Evolutionary conservation across 2,113 vertebrate species (phyloP), one percentile per base, ranked within the genome.

Genomic region (Malaclemys terrapin): DNA sequence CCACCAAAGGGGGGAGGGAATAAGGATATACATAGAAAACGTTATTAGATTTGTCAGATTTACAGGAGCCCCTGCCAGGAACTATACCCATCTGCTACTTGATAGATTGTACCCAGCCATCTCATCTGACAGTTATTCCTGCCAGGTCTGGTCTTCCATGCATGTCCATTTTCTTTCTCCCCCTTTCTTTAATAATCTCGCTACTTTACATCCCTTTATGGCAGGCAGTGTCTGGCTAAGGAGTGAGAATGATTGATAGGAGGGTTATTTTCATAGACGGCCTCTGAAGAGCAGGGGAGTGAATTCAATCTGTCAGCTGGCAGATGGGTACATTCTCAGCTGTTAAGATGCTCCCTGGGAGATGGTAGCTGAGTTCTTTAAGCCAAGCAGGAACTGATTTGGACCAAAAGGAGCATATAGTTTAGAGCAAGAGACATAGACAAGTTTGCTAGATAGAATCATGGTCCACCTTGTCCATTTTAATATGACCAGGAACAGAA

Each of bases 291-390:
- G 97, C 98, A 97, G 98, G 97, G 96, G 97, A 95, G 95, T 98
- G 97, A 98, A 95, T 97, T 95, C 92, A 98, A 98, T 97, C 97
- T 97, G 96, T 89, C 56, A 88, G 94, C 96, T 98, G 98, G 98
- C 98, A 98, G 98, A 91, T 89, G 16, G 88, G 91, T 95, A 95
- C 98, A 98, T 98, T 98, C 98, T 98, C 99, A 99, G 98, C 99
- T 99, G 99, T 98, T 97, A 94, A 93, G 87, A 94, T 90, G 80
- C 91, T 97, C 97, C 95, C 92, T 93, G 80, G 89, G 97, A 94
- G 88, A 95, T 95, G 95, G 93, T 95, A 93, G 85, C 89, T 97
- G 89, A 82, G 93, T 80, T 97, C 89, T 95, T 97, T 84, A 85
- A 91, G 93, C 80, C 85, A 96, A 95, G 91, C 89, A 75, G 96